Conservation (phyloP, 1,140 invertebrate genomes). For the Chrysoperla carnea region DNA sequence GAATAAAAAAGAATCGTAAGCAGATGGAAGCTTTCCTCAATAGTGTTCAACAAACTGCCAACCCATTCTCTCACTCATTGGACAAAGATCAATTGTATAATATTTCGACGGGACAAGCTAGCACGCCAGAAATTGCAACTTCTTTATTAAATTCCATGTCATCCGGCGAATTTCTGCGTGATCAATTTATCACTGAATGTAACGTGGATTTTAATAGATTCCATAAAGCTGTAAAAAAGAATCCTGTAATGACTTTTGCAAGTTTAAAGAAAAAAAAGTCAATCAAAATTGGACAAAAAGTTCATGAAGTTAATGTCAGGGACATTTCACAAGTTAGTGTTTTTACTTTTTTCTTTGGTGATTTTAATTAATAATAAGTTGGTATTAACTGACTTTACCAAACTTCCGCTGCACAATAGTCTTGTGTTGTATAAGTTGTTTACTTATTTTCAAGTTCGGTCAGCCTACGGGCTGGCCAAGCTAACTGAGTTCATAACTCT, state of each 20-base stretch:
- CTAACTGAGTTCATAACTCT: too few species aligned
- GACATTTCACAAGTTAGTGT: too few species aligned
- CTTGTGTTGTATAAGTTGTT: too few species aligned
- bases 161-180: conserved; percentile 7
- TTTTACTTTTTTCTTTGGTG: too few species aligned
- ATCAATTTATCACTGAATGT: conserved; percentile 9
- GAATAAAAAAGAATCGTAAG: conserved; percentile 2
- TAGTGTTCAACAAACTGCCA: conserved; percentile 6
- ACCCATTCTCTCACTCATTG: conserved; percentile 9
- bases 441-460: too few species aligned
- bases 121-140: conserved; percentile 5
- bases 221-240: conserved; percentile 9
- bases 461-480: too few species aligned
- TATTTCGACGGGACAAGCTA: conserved; percentile 9
- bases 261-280: conserved; percentile 7
- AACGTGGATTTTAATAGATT: conserved; percentile 7
- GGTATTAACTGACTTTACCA: too few species aligned
- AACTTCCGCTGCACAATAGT: too few species aligned
- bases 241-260: conserved; percentile 9
- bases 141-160: conserved; percentile 7
- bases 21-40: conserved; percentile 6
- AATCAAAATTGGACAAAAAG: conserved; percentile 10
- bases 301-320: conserved; percentile 12
- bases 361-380: too few species aligned
- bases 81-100: conserved; percentile 7